A percentile compares a stretch with the other conserved stretches of the same genome.
Evolutionary conservation across 2,113 vertebrate genomes (phyloP).

Genomic region (Dasyornis broadbenti): DNA sequence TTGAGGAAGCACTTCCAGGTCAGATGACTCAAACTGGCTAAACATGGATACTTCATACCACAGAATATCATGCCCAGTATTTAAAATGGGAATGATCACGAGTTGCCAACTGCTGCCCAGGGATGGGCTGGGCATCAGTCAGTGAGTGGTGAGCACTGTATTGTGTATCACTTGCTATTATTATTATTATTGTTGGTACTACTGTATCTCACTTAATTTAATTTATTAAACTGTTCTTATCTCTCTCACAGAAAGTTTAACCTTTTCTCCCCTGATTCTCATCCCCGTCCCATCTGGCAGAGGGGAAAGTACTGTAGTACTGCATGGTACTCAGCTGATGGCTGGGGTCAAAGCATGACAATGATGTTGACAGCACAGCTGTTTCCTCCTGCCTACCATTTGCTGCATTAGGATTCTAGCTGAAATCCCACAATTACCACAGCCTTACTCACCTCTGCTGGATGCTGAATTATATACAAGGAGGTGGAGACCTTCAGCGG

Average conservation of each 20-base stretch:
- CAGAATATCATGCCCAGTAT: neutral
- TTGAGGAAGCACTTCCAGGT: neutral
- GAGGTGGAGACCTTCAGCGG: slow-evolving; percentile 87
- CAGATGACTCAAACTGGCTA: neutral
- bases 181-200: neutral
- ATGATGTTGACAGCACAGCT: neutral
- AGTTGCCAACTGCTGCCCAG: neutral
- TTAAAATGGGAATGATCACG: neutral
- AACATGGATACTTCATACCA: neutral
- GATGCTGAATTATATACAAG: slow-evolving; percentile 94
- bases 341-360: neutral
- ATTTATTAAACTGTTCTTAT: neutral
- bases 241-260: neutral
- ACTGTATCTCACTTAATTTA: neutral
- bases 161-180: neutral
- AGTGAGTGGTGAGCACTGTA: fast-evolving
- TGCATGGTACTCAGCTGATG: neutral
- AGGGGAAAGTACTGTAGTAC: neutral
- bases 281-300: neutral
- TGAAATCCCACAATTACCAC: neutral
- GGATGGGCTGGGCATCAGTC: neutral
- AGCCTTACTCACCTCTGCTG: slow-evolving; percentile 87
- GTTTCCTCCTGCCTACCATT: neutral
- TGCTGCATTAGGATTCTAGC: neutral
- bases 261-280: neutral